Evolutionary conservation across 2,888 invertebrate species (phyloP).

Genomic region (Pharmacophagus antenor): DNA sequence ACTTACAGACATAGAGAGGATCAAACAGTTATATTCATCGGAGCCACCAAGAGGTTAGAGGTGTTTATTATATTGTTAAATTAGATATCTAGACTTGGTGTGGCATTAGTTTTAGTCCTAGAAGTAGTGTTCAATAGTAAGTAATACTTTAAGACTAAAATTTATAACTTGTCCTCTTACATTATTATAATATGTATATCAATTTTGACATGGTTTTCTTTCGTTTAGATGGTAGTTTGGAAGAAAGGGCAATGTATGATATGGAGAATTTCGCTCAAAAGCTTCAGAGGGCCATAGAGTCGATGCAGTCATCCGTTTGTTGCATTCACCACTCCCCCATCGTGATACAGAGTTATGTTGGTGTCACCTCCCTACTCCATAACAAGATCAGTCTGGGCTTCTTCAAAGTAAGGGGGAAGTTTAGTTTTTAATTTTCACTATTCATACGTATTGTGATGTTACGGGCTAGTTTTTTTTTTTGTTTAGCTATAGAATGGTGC

Average conservation of each 20-base stretch:
- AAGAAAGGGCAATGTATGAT: slow-evolving; percentile 77
- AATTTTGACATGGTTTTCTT: neutral
- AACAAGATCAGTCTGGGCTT: slow-evolving; percentile 92
- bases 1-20: slow-evolving; percentile 23
- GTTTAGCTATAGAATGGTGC: slow-evolving; percentile 15
- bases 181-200: neutral
- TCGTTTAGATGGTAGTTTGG: slow-evolving; percentile 56
- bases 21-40: slow-evolving; percentile 23
- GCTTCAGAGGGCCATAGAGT: slow-evolving; percentile 77
- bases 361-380: slow-evolving; percentile 88
- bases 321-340: slow-evolving; percentile 85
- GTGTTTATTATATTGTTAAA: neutral
- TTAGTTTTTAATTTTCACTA: slow-evolving; percentile 84
- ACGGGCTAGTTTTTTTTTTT: slow-evolving; percentile 22
- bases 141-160: neutral
- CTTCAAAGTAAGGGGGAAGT: slow-evolving; percentile 92
- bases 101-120: neutral
- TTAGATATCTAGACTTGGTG: neutral
- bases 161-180: neutral
- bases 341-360: slow-evolving; percentile 89
- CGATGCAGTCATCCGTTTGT: slow-evolving; percentile 69
- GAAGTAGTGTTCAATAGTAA: too few species aligned
- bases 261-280: slow-evolving; percentile 82
- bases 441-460: neutral
- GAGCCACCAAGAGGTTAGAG: slow-evolving; percentile 25